Percentiles rank a stretch among this genome's conserved stretches.
Conservation (phyloP, 2,888 invertebrate species). For the Sesia bembeciformis region DNA sequence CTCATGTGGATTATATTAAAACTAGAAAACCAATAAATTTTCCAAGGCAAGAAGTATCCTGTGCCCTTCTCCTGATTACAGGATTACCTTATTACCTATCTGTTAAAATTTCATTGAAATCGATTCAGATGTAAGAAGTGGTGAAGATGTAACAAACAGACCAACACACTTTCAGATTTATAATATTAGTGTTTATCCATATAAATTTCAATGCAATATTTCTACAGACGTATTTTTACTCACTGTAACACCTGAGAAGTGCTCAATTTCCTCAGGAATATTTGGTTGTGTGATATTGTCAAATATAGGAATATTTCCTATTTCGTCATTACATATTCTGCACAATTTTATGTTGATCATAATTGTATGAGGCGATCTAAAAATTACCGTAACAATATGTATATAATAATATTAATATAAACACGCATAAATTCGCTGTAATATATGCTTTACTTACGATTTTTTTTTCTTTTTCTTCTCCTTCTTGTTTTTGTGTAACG, state of each 20-base stretch:
- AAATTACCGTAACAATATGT: no score
- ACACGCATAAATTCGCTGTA: no score
- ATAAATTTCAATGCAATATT: neutral
- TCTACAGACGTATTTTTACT: slow-evolving; percentile 16
- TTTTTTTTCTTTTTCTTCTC: slow-evolving; percentile 41
- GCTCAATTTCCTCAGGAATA: slow-evolving; percentile 48
- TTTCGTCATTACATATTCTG: slow-evolving; percentile 46
- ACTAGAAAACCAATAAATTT: no score
- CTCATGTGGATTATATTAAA: no score
- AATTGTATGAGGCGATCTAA: no score
- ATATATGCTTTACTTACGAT: slow-evolving; percentile 23
- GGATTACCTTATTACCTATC: no score
- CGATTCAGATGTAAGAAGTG: no score
- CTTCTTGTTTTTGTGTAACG: slow-evolving; percentile 41
- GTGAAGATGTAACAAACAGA: no score
- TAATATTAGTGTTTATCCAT: neutral
- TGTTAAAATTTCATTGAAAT: no score
- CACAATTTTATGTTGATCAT: slow-evolving; percentile 23
- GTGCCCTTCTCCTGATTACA: no score
- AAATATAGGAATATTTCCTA: slow-evolving; percentile 52
- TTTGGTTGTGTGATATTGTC: slow-evolving; percentile 41
- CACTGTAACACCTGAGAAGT: slow-evolving; percentile 52
- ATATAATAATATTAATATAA: no score
- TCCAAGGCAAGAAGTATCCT: no score
- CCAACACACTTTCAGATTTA: neutral